Evolutionary conservation across 2,888 invertebrate genomes (phyloP), one percentile per base, ranked within the genome.

Genomic region (Euplagia quadripunctaria): DNA sequence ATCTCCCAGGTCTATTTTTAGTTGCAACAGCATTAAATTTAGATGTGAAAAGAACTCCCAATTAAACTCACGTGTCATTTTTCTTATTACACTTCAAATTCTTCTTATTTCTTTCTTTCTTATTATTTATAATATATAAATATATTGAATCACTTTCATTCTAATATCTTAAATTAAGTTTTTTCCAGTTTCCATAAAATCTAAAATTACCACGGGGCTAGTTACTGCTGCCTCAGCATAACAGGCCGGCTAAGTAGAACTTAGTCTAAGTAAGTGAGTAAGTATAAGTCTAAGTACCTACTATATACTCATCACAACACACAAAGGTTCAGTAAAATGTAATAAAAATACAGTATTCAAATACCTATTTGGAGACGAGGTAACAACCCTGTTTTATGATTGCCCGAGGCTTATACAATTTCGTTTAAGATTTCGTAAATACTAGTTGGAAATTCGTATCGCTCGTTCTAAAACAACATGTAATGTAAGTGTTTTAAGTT

Each of bases 391-490:
- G n/a, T 61, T 43, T 31, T 31, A 58, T 8, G 61, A 20, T 66
- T 46, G 70, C 77, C 64, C 58, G 75, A 64, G 77, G 79, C 77
- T 72, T 69, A 64, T 70, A 68, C 70, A 75, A 79, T 77, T 68
- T 75, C 17, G 71, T 77, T 77, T 71, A 66, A 42, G 42, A 67
- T 64, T 65, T 65, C 58, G 69, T 58, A 61, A 61, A 61, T 14
- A 31, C 61, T 61, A 61, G 61, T 31, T 14, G 31, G 1, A 61
- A 61, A 31, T 61, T 31, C 31, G 61, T 14, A 1, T 61, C 14
- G 3, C 14, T 31, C 31, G 31, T 14, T 61, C 14, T 31, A 31
- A 31, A 31, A 61, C 43, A 31, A 31, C 11, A 58, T 11, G 9
- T 1, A 20, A 20, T 11, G 12, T 20, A 4, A 58, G 20, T 58